Base-by-base conservation (phyloP, 2,888 invertebrate genomes). In the Allygus modestus region DNA sequence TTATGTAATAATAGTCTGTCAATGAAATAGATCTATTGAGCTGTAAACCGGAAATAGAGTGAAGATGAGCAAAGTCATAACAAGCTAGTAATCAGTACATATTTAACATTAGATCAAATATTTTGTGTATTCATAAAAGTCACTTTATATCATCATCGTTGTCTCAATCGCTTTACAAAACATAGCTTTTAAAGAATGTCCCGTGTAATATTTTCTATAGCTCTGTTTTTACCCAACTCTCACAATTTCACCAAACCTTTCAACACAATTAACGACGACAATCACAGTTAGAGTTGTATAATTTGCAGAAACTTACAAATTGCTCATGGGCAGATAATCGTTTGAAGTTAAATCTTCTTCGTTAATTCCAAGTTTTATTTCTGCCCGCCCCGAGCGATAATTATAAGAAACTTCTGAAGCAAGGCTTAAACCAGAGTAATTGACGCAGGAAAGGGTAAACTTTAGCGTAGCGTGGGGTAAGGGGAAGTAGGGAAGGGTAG, bases 281-380 rank as follows among this genome's bases (percentile, higher is more conserved):
- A 28, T 37, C 4, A 20, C 43, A 37, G 73, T 73, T 23, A 17
- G 17, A 33, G 31, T 33, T 69, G 69, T 31, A 41, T 43, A 73
- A 73, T 37, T 73, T 41, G 43, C 43, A 23, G 17, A 41, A 43
- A 41, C 43, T 73, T 73, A 37, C 73, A 73, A 43, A 73, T 46
- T 51, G 77, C 77, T 77, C 77, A 46, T 51, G 51, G 77, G 77
- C 43, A 51, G 46, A 51, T 51, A 77, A 77, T 77, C 77, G 77
- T 77, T 77, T 77, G 77, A 77, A 77, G 77, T 77, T 46, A 77
- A 77, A 77, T 43, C 77, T 77, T 77, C 77, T 77, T 77, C 77
- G 77, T 77, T 77, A 77, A 77, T 77, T 77, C 28, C 43, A 37
- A 23, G 15, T 77, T 77, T 77, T 20, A 12, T 77, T 51, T 23